phyloP scores from a whole-genome alignment of 2,113 vertebrate genomes.

The Macrotus californicus region DNA sequence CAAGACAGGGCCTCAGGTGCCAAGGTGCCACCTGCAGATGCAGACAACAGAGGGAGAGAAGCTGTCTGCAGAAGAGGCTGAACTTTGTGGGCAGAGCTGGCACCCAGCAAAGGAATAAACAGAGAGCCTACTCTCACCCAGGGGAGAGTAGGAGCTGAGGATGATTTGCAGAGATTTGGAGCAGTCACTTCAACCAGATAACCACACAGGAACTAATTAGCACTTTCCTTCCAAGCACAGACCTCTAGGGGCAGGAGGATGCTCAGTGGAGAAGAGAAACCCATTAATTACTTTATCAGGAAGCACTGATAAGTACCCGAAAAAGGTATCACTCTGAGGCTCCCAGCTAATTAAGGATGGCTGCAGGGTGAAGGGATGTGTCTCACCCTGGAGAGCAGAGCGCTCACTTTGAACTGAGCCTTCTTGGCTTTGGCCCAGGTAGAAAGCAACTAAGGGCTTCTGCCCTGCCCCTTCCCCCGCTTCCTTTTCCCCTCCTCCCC shows the following conservation, averaged over 20 bases:
- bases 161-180: slow-evolving; percentile 57
- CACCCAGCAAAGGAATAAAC: not conserved
- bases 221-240: slow-evolving; percentile 68
- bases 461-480: not conserved
- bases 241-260: slow-evolving; percentile 64
- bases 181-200: slow-evolving; percentile 69
- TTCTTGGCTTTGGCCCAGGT: not conserved
- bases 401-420: not conserved
- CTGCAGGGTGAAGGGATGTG: not conserved
- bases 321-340: slow-evolving; percentile 58
- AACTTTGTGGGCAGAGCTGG: not conserved
- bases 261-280: slow-evolving; percentile 67
- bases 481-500: too few species aligned
- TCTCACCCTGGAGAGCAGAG: not conserved
- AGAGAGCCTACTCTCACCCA: not conserved
- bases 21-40: not conserved
- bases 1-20: not conserved
- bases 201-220: slow-evolving; percentile 79
- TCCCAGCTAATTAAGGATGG: slow-evolving; percentile 67
- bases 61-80: not conserved
- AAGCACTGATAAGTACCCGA: slow-evolving; percentile 67
- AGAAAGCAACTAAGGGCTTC: not conserved
- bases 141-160: not conserved
- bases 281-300: slow-evolving; percentile 73
- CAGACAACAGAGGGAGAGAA: not conserved